Percentiles rank a stretch among this genome's conserved stretches.
Evolutionary conservation across 2,113 vertebrate genomes (phyloP).

Genomic region (Lamprologus sp.): DNA sequence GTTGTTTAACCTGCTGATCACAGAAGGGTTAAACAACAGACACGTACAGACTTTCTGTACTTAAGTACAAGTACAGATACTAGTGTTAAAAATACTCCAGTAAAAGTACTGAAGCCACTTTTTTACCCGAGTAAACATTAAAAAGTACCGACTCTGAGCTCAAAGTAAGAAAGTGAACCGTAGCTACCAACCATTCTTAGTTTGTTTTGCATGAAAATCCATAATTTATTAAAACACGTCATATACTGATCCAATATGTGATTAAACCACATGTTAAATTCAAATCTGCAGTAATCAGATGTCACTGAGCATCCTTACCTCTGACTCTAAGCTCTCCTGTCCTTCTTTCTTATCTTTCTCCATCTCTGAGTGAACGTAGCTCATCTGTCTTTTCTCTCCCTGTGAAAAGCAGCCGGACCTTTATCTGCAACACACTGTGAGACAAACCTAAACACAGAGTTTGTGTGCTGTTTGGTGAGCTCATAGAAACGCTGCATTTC

Average conservation of each 20-base stretch:
- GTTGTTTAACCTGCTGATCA: neutral
- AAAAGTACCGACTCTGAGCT: fast-evolving
- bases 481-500: neutral
- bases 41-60: neutral
- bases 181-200: neutral
- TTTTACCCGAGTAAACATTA: neutral
- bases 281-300: neutral
- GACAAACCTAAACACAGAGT: neutral
- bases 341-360: neutral
- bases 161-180: neutral
- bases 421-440: neutral
- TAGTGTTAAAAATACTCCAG: neutral
- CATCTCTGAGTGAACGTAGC: neutral
- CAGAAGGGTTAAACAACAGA: neutral
- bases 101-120: neutral
- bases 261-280: neutral
- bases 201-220: neutral
- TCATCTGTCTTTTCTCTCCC: neutral
- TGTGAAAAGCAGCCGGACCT: neutral
- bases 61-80: neutral
- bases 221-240: neutral
- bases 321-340: neutral
- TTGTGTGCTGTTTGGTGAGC: neutral
- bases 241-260: neutral
- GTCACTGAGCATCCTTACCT: neutral